These are phyloP conservation scores for Ceratoteleas bidentatus DNA, from an alignment of 1,140 invertebrate species.

Conservation along the genomic window DNA sequence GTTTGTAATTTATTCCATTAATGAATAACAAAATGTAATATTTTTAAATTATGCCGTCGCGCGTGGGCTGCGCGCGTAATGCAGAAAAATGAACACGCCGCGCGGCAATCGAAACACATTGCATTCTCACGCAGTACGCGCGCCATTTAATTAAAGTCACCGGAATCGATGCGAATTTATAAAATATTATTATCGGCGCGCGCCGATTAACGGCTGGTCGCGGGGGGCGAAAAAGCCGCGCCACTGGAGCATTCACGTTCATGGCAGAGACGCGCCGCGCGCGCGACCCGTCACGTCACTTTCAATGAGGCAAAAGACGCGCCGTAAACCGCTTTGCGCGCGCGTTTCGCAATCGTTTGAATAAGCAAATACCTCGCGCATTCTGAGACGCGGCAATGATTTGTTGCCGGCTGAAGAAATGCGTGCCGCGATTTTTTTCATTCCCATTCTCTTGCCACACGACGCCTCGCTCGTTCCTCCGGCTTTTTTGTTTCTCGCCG, in stretches of 20 bases:
- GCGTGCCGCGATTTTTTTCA: not conserved
- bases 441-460: not conserved
- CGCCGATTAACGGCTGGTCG: not conserved
- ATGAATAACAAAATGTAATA: slow-evolving; percentile 64
- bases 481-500: not conserved
- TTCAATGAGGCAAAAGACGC: slow-evolving; percentile 52
- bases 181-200: slow-evolving; percentile 40
- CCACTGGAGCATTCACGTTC: no score
- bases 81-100: slow-evolving; percentile 49
- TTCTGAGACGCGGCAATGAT: slow-evolving; percentile 60
- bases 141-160: slow-evolving; percentile 55
- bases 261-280: no score
- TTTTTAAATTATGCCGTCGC: slow-evolving; percentile 42
- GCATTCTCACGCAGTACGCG: slow-evolving; percentile 31
- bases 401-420: slow-evolving; percentile 42
- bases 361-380: slow-evolving; percentile 61
- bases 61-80: slow-evolving; percentile 20
- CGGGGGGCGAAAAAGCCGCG: not conserved
- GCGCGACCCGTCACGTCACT: slow-evolving; percentile 23
- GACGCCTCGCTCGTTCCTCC: not conserved
- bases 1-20: no score
- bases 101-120: slow-evolving; percentile 46
- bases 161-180: slow-evolving; percentile 41
- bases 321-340: slow-evolving; percentile 18
- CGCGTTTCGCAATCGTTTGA: slow-evolving; percentile 59